Percentiles rank a stretch among this genome's conserved stretches.
Conservation (phyloP, 2,113 vertebrate species). For the Protobothrops flavoviridis region DNA sequence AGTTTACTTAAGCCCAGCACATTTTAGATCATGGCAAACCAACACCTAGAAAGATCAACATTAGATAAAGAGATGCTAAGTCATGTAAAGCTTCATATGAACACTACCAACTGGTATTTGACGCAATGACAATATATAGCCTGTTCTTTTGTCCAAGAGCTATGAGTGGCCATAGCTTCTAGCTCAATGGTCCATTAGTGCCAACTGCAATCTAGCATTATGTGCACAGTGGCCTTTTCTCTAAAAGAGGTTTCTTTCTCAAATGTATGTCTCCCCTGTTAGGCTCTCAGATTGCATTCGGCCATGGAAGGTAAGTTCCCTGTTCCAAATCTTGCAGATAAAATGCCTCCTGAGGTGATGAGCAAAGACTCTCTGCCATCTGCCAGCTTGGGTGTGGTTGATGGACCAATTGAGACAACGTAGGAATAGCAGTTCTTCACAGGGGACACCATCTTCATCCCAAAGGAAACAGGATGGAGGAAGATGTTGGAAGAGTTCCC, state of each 20-base stretch:
- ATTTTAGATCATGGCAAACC: background rate
- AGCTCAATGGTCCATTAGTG: background rate
- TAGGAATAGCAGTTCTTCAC: background rate
- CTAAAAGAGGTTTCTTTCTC: background rate
- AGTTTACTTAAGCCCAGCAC: background rate
- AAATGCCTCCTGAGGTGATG: background rate
- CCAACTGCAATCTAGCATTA: background rate
- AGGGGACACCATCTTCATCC: background rate
- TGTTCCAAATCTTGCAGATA: background rate
- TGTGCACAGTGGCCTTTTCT: background rate
- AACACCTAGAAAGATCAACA: background rate
- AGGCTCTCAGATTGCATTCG: background rate
- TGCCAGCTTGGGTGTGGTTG: background rate
- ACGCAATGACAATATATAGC: background rate
- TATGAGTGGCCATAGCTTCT: background rate
- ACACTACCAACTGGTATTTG: background rate
- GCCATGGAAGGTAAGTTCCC: background rate
- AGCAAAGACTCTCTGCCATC: background rate
- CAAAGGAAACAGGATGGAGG: background rate
- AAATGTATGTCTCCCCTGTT: background rate
- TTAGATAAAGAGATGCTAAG: background rate
- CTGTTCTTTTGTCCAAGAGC: background rate
- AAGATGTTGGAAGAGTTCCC: slow-evolving; percentile 17
- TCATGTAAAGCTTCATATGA: background rate
- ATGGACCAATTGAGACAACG: background rate